Base-by-base conservation (phyloP, 2,797 vertebrate genomes). In the Pseudochaenichthys georgianus region DNA sequence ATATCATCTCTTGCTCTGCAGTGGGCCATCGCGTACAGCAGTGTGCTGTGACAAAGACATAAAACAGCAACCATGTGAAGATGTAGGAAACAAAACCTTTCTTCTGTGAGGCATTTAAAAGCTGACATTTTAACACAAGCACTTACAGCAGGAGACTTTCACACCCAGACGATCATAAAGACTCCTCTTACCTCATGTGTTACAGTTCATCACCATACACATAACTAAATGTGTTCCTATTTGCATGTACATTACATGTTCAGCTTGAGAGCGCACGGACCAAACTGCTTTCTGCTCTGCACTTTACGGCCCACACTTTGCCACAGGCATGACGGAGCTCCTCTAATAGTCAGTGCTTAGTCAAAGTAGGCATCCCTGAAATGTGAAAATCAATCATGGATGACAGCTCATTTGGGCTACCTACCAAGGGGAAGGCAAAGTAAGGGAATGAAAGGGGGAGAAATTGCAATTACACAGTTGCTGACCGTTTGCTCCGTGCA, bases 321-420 rank as follows among this genome's bases (percentile, higher is more conserved):
- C 81, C 86, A 81, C 60, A 4, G 82, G 83, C 85, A 65, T 60
- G 78, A 82, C 80, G 71, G 73, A 81, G 85, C 72, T 81, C 48
- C 82, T 85, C 75, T 89, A 89, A 93, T 88, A 89, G 89, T 87
- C 75, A n/a, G 64, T 51, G 79, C 83, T 89, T 82, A 86, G 86
- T 89, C 78, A 88, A 90, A 87, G 87, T 86, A 85, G 82, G 84
- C 87, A 90, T 89, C 88, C 92, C 81, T 89, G 87, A 93, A 93
- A 94, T 90, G 85, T 91, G 89, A 85, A 91, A 93, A 94, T 93
- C 91, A 92, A 93, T 94, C 90, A 90, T 73, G 88, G 89, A 87
- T 89, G 94, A 93, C 91, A 91, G 88, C 87, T 94, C 89, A 92
- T 93, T 95, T 92, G 81, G 82, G 71, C 70, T 81, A 89, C 91